These are phyloP conservation scores for Pocillopora grandis DNA, from an alignment of 92 coral and sea anemone species.

Conservation along the genomic window DNA sequence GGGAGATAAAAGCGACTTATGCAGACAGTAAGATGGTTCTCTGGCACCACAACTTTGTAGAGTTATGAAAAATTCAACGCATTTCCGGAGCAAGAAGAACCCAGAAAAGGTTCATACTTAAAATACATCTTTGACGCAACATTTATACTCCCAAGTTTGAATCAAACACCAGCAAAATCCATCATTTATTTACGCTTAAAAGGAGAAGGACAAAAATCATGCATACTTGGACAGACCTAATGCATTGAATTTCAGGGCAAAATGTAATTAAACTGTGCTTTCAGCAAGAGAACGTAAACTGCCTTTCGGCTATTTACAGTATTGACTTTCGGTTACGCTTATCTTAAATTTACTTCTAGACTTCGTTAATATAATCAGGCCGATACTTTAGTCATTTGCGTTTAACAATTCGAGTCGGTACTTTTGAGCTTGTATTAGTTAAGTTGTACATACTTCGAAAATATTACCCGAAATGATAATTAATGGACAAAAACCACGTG, in stretches of 20 bases:
- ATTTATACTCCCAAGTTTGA: neutral
- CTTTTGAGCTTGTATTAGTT: neutral
- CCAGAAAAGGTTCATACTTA: neutral
- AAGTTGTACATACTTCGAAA: neutral
- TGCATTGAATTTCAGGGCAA: neutral
- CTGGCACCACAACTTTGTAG: neutral
- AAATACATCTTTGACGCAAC: neutral
- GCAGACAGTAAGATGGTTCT: neutral
- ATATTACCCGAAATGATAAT: neutral
- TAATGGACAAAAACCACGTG: neutral
- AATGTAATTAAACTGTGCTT: neutral
- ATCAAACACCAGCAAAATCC: neutral
- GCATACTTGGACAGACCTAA: neutral
- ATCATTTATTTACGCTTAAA: neutral
- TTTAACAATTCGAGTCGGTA: neutral
- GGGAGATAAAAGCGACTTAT: neutral
- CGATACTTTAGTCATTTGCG: neutral
- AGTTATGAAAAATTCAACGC: neutral
- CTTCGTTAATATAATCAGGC: neutral
- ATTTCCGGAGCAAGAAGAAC: constrained; percentile 5
- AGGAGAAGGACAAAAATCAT: neutral
- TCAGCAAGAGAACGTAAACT: neutral
- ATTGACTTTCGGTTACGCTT: neutral
- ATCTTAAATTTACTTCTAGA: neutral
- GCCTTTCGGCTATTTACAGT: no score